Evolutionary conservation across 2,797 vertebrate species (phyloP).

Genomic region (Heteromormyrus szaboi): DNA sequence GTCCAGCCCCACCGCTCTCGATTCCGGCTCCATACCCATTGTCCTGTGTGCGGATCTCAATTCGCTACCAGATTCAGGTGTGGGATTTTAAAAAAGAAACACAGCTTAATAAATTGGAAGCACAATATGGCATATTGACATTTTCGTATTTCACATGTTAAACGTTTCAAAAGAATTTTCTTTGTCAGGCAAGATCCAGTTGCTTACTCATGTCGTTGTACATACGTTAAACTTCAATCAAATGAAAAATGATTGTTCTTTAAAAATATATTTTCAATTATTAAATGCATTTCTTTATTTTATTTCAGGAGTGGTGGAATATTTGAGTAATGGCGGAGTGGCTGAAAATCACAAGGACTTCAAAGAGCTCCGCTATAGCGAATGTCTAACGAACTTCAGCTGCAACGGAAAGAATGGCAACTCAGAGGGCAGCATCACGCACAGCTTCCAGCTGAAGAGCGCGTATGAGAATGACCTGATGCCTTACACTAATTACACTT

Average conservation of each 20-base stretch:
- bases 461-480: constrained; percentile 92
- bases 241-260: not conserved
- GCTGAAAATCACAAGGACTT: constrained; percentile 99
- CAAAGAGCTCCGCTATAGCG: constrained; percentile 90
- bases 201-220: not conserved
- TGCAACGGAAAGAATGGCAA: constrained; percentile 85
- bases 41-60: constrained; percentile 97
- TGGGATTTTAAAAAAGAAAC: not conserved
- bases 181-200: not conserved
- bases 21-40: constrained; percentile 83
- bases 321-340: constrained; percentile 88
- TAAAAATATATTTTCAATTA: not conserved
- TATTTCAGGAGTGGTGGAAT: constrained; percentile 88
- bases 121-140: not conserved
- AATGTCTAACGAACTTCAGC: constrained; percentile 96
- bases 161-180: not conserved
- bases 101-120: not conserved
- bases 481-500: constrained; percentile 99
- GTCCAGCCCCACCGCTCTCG: constrained; percentile 69
- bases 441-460: constrained; percentile 95
- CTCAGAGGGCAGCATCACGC: constrained; percentile 86
- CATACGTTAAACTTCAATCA: not conserved
- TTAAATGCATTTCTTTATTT: constrained; percentile 9
- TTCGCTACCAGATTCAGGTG: constrained; percentile 97
- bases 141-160: not conserved